Conservation (phyloP, 2,113 vertebrate species). For the Pterocles orientalis region DNA sequence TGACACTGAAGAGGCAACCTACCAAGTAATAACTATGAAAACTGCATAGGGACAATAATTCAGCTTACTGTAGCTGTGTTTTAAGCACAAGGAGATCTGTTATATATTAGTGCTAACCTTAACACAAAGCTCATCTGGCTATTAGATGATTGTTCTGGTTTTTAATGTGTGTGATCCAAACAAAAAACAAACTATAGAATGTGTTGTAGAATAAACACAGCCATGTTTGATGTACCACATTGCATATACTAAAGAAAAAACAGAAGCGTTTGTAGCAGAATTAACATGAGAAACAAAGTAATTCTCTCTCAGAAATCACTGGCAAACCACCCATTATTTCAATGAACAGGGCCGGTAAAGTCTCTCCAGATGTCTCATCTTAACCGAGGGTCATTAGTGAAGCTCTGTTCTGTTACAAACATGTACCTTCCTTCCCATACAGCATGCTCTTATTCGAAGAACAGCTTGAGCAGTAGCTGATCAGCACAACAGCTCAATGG, state of each 20-base stretch:
- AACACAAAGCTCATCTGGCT: conserved; percentile 22
- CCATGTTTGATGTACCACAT: not conserved
- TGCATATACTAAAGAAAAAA: not conserved
- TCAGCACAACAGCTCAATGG: not conserved
- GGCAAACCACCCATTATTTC: not conserved
- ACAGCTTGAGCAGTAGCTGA: not conserved
- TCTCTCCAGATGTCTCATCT: not conserved
- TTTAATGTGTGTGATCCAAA: not conserved
- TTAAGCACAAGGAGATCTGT: conserved; percentile 18
- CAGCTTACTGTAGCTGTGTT: not conserved
- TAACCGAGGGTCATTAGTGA: not conserved
- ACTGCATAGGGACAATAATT: conserved; percentile 58
- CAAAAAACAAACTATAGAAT: not conserved
- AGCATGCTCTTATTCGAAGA: not conserved
- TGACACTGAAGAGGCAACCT: conserved; percentile 69
- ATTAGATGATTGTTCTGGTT: not conserved
- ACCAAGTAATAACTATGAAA: conserved; percentile 70
- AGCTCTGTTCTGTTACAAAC: not conserved
- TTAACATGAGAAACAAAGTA: not conserved
- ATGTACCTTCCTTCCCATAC: not conserved
- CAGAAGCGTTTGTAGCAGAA: not conserved
- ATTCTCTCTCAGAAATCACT: not conserved
- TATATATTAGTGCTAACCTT: conserved; percentile 12
- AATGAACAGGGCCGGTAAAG: not conserved
- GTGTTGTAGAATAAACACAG: not conserved